phyloP scores from a whole-genome alignment of 1,140 invertebrate species.

The Caenorhabditis latens region DNA sequence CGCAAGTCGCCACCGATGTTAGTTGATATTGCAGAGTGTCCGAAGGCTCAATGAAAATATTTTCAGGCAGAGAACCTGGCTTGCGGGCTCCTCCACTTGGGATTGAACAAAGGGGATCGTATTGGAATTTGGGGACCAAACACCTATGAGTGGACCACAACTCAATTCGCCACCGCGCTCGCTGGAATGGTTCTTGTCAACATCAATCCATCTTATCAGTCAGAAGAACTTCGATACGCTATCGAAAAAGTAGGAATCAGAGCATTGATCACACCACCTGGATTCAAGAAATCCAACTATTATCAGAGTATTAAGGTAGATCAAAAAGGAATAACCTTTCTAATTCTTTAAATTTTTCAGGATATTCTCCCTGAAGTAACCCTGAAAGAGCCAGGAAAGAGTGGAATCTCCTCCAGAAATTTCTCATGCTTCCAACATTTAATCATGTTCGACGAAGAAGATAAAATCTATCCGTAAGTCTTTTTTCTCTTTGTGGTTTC shows the following conservation, averaged over 20 bases:
- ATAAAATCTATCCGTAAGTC: constrained; percentile 72
- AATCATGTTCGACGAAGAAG: constrained; percentile 75
- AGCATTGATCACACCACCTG: constrained; percentile 72
- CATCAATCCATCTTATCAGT: constrained; percentile 88
- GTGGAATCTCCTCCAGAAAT: constrained; percentile 67
- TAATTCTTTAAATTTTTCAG: constrained; percentile 47
- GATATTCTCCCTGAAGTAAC: constrained; percentile 74
- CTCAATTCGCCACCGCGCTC: constrained; percentile 85
- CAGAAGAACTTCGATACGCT: constrained; percentile 85
- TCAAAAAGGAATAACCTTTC: background rate
- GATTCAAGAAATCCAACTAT: constrained; percentile 76
- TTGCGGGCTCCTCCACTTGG: constrained; percentile 85
- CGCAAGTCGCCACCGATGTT: constrained; percentile 72
- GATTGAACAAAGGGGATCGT: constrained; percentile 86
- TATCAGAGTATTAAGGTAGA: constrained; percentile 67
- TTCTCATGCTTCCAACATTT: constrained; percentile 75
- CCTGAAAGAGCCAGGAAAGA: constrained; percentile 65
- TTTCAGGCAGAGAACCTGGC: constrained; percentile 85
- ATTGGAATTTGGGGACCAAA: constrained; percentile 92
- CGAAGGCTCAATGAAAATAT: background rate
- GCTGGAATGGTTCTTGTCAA: constrained; percentile 86
- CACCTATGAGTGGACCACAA: constrained; percentile 86
- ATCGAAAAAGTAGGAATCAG: constrained; percentile 82
- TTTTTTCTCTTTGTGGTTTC: background rate
- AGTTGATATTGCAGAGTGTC: constrained; percentile 52